Conservation (phyloP, 1,140 invertebrate species). For the Cataglyphis hispanica region DNA sequence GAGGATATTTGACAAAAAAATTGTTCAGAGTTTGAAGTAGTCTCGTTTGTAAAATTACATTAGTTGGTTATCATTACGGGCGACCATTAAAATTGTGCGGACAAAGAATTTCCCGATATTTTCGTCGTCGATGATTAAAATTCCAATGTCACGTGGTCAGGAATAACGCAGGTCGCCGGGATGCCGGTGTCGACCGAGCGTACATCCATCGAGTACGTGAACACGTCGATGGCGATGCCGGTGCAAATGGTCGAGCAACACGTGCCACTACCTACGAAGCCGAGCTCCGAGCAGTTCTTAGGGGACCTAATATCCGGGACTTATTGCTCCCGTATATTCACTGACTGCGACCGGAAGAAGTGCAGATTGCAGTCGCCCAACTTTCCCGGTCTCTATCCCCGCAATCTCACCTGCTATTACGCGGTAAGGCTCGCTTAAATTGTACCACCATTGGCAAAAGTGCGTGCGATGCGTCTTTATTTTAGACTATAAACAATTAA, state of each 20-base stretch:
- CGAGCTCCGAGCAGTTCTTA: slow-evolving; percentile 89
- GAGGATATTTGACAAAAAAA: not conserved
- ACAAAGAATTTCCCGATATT: slow-evolving; percentile 46
- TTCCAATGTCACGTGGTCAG: slow-evolving; percentile 68
- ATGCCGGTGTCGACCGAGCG: slow-evolving; percentile 50
- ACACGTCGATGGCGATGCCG: slow-evolving; percentile 81
- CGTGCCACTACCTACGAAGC: slow-evolving; percentile 75
- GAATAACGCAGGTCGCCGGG: slow-evolving; percentile 76
- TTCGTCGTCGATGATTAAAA: slow-evolving; percentile 53
- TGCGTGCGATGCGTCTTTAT: not conserved
- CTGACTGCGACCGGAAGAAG: slow-evolving; percentile 94
- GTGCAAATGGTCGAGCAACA: slow-evolving; percentile 80
- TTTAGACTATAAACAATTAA: not conserved
- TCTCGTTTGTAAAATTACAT: slow-evolving; percentile 12
- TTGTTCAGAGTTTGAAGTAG: not conserved
- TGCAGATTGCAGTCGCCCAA: slow-evolving; percentile 96
- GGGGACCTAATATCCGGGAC: slow-evolving; percentile 95
- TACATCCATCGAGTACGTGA: slow-evolving; percentile 75
- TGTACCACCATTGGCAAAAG: not conserved
- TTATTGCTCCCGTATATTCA: slow-evolving; percentile 95
- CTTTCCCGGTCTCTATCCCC: slow-evolving; percentile 95
- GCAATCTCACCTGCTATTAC: slow-evolving; percentile 96
- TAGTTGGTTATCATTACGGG: not conserved
- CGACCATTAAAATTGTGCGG: slow-evolving; percentile 39
- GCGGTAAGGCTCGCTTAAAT: slow-evolving; percentile 87